These are phyloP conservation scores for Geotrypetes seraphini DNA, from an alignment of 2,797 vertebrate genomes.

Conservation along the genomic window DNA sequence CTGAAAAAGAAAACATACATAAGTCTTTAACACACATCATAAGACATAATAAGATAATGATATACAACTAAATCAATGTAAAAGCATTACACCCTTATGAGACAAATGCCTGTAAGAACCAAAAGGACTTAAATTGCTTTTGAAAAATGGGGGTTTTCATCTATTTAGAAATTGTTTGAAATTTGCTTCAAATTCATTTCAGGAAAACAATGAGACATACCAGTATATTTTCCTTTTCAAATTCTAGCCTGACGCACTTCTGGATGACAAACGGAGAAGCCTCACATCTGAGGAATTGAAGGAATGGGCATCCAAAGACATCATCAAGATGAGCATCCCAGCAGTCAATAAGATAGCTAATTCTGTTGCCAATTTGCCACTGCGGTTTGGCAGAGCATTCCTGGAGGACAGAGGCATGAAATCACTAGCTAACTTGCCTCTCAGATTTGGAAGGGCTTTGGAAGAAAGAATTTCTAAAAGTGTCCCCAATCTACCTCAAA, in stretches of 20 bases:
- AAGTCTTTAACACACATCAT: too few relatives aligned
- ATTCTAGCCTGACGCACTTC: slow-evolving; percentile 32
- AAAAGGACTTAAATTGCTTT: too few relatives aligned
- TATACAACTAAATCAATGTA: too few relatives aligned
- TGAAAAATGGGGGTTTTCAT: too few relatives aligned
- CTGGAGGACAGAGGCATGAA: slow-evolving; percentile 33
- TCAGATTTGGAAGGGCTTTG: slow-evolving; percentile 48
- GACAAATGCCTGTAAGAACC: too few relatives aligned
- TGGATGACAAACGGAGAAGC: slow-evolving; percentile 42
- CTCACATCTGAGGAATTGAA: slow-evolving; percentile 41
- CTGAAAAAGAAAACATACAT: too few relatives aligned
- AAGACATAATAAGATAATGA: too few relatives aligned
- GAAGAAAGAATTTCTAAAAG: slow-evolving; percentile 4
- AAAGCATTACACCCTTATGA: too few relatives aligned
- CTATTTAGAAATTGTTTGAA: too few relatives aligned
- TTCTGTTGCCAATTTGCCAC: slow-evolving; percentile 37
- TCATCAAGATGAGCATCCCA: slow-evolving; percentile 32
- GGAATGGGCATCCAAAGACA: slow-evolving; percentile 40
- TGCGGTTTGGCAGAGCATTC: slow-evolving; percentile 47
- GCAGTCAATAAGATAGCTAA: slow-evolving; percentile 34
- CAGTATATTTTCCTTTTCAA: too few relatives aligned
- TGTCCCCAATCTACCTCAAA: slow-evolving; percentile 27
- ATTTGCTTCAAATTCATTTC: too few relatives aligned
- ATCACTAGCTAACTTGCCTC: slow-evolving; percentile 34
- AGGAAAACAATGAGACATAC: too few relatives aligned